Conservation (phyloP, 2,888 invertebrate species). For the Kuschelorhynchus macadamiae region DNA sequence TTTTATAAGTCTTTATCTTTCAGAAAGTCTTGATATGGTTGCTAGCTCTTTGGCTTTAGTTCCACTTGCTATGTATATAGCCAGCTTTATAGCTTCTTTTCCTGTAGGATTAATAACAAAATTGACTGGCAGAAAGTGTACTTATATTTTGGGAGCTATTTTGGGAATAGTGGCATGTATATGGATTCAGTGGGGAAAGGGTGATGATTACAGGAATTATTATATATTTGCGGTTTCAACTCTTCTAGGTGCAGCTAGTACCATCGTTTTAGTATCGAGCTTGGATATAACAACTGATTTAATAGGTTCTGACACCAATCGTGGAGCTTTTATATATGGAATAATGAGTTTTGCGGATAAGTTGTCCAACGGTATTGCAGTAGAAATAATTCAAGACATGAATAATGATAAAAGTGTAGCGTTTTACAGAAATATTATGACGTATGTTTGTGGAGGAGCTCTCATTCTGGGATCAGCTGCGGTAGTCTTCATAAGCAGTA, state of each 20-base stretch:
- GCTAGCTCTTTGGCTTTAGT: slow-evolving; percentile 86
- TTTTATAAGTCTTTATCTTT: slow-evolving; percentile 88
- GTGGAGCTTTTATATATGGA: slow-evolving; percentile 79
- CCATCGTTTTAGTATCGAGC: slow-evolving; percentile 88
- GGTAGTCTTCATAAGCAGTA: slow-evolving; percentile 58
- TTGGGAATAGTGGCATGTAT: slow-evolving; percentile 77
- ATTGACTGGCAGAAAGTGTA: slow-evolving; percentile 76
- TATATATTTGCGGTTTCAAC: slow-evolving; percentile 81
- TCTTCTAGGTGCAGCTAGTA: slow-evolving; percentile 85
- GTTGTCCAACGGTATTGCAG: slow-evolving; percentile 87
- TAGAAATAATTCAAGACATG: slow-evolving; percentile 84
- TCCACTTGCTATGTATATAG: slow-evolving; percentile 86
- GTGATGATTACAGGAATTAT: slow-evolving; percentile 70
- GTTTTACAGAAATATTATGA: slow-evolving; percentile 73
- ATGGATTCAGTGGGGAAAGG: slow-evolving; percentile 78
- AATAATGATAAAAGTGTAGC: slow-evolving; percentile 65
- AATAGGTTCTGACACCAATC: slow-evolving; percentile 85
- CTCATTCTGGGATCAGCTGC: slow-evolving; percentile 71
- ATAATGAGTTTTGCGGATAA: slow-evolving; percentile 96
- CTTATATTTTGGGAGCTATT: slow-evolving; percentile 79
- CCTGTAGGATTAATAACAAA: slow-evolving; percentile 79
- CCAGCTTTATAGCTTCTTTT: slow-evolving; percentile 84
- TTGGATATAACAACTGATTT: slow-evolving; percentile 89
- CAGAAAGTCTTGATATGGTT: slow-evolving; percentile 80
- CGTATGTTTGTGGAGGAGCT: slow-evolving; percentile 72